Conservation (phyloP, 2,888 invertebrate species). For the Polyploca ridens region DNA sequence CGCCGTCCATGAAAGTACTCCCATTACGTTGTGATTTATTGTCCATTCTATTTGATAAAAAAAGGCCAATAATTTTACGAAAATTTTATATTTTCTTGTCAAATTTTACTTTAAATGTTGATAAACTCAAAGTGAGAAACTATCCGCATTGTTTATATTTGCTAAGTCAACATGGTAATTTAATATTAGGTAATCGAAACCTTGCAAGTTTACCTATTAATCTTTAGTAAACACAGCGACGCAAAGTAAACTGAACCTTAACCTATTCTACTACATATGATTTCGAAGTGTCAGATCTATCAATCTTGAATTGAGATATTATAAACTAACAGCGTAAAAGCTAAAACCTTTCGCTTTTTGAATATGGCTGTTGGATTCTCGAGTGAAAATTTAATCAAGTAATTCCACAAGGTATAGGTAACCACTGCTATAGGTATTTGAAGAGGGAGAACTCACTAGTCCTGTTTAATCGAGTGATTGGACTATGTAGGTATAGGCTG, state of each 20-base stretch:
- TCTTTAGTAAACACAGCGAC: not conserved
- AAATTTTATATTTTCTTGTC: too few species aligned
- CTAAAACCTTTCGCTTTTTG: not conserved
- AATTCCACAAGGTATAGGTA: not conserved
- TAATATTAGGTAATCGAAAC: not conserved
- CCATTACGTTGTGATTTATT: not conserved
- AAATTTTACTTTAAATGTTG: too few species aligned
- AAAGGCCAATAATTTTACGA: too few species aligned
- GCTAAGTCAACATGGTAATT: not conserved
- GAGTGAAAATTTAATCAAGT: conserved; percentile 3
- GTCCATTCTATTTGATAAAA: not conserved
- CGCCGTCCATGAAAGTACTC: not conserved
- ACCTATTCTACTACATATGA: not conserved
- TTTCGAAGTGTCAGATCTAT: not conserved
- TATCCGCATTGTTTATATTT: not conserved
- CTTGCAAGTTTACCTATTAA: not conserved
- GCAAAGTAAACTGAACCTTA: not conserved
- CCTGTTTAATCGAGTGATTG: not conserved
- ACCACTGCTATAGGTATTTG: not conserved
- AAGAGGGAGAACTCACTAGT: not conserved
- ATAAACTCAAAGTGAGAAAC: not conserved
- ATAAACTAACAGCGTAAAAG: not conserved
- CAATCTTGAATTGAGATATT: not conserved
- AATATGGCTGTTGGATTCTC: not conserved
- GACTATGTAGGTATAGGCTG: too few species aligned